A percentile compares a stretch with the other conserved stretches of the same genome.
Evolutionary conservation across 2,888 invertebrate species (phyloP).

Genomic region (Acrocyrtus sp.): DNA sequence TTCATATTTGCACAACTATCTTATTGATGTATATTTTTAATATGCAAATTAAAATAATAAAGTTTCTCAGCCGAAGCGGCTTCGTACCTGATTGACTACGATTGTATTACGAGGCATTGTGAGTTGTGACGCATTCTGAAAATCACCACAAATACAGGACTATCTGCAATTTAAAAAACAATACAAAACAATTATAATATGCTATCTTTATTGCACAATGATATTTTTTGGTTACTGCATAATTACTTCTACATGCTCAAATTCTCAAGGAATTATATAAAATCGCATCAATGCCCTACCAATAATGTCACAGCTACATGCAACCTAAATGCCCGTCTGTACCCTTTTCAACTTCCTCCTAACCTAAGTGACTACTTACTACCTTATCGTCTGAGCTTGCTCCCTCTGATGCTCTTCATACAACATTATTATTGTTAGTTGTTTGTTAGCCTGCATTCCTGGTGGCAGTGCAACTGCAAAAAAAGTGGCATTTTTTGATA

Average conservation of each 20-base stretch:
- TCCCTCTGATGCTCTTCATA: no score
- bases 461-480: no score
- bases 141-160: slow-evolving; percentile 56
- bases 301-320: neutral
- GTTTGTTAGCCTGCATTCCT: no score
- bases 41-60: no score
- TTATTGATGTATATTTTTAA: no score
- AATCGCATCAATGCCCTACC: neutral
- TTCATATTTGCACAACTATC: no score
- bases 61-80: no score
- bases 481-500: no score
- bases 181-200: slow-evolving; percentile 13
- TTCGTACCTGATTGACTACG: slow-evolving; percentile 64
- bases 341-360: neutral
- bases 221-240: neutral
- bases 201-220: neutral
- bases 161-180: slow-evolving; percentile 29
- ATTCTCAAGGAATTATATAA: no score
- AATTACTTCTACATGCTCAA: neutral
- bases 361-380: no score
- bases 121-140: slow-evolving; percentile 63
- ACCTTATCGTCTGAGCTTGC: no score
- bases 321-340: neutral
- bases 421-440: no score
- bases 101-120: slow-evolving; percentile 63